Percentiles rank a stretch among this genome's conserved stretches.
These are phyloP conservation scores for Tenebrio molitor DNA, from an alignment of 1,140 invertebrate species.

Conservation along the genomic window DNA sequence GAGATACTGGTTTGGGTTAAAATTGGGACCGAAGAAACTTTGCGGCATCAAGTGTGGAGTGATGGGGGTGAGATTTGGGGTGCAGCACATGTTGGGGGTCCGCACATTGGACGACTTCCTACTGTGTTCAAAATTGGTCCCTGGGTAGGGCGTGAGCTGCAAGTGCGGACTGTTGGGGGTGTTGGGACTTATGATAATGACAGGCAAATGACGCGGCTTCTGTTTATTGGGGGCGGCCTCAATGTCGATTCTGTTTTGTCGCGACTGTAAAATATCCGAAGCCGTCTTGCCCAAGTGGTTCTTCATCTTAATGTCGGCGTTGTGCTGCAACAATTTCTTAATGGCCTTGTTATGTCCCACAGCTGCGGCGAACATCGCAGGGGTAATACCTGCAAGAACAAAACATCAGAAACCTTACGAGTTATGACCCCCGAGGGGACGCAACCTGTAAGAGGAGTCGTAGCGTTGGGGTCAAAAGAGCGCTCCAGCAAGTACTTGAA, in stretches of 20 bases:
- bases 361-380: slow-evolving; percentile 62
- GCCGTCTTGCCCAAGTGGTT: slow-evolving; percentile 56
- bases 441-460: slow-evolving; percentile 58
- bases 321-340: slow-evolving; percentile 51
- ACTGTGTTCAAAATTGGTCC: neutral
- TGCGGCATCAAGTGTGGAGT: slow-evolving; percentile 51
- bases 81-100: slow-evolving; percentile 42
- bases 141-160: slow-evolving; percentile 20
- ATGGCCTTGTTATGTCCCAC: slow-evolving; percentile 52
- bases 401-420: too few species aligned
- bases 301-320: slow-evolving; percentile 52
- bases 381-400: slow-evolving; percentile 57
- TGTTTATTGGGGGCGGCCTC: slow-evolving; percentile 10
- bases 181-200: slow-evolving; percentile 37
- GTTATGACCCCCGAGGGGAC: too few species aligned
- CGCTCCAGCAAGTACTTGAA: slow-evolving; percentile 58
- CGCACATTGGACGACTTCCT: slow-evolving; percentile 49
- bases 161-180: slow-evolving; percentile 7
- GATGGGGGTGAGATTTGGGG: slow-evolving; percentile 53
- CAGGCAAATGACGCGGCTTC: slow-evolving; percentile 21
- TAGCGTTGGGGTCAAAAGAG: slow-evolving; percentile 57
- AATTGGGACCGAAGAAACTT: slow-evolving; percentile 59
- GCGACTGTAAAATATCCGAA: slow-evolving; percentile 46
- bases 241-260: slow-evolving; percentile 34
- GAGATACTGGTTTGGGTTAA: slow-evolving; percentile 20